Conservation (phyloP, 2,113 vertebrate species). For the Laticauda laticaudata region DNA sequence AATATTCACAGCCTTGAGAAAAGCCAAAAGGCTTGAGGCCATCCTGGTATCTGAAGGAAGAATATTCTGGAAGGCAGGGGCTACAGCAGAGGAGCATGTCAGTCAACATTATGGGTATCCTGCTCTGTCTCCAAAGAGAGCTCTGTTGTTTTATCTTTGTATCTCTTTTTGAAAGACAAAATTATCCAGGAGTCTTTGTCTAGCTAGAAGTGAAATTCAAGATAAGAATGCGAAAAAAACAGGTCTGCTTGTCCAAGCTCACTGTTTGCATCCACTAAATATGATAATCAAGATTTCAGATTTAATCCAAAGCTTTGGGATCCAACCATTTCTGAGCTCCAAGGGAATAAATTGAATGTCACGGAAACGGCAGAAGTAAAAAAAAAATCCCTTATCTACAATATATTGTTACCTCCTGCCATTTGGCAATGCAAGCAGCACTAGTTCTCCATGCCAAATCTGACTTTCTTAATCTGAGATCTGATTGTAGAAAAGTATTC, state of each 20-base stretch:
- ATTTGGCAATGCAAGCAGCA: neutral
- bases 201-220: neutral
- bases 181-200: neutral
- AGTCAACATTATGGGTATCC: neutral
- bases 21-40: no score
- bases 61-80: no score
- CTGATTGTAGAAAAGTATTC: neutral
- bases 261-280: neutral
- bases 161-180: neutral
- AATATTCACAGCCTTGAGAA: no score
- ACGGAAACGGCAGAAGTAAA: neutral
- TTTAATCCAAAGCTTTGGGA: neutral
- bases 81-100: no score
- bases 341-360: neutral
- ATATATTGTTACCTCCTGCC: neutral
- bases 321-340: neutral
- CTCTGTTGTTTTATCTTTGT: no score
- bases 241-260: neutral
- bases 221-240: neutral
- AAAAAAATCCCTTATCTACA: neutral
- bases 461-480: neutral
- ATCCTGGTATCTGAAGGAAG: no score
- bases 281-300: neutral
- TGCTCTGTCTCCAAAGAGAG: neutral
- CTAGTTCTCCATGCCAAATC: neutral